phyloP scores from a whole-genome alignment of 2,113 vertebrate genomes.

The Talpa occidentalis region DNA sequence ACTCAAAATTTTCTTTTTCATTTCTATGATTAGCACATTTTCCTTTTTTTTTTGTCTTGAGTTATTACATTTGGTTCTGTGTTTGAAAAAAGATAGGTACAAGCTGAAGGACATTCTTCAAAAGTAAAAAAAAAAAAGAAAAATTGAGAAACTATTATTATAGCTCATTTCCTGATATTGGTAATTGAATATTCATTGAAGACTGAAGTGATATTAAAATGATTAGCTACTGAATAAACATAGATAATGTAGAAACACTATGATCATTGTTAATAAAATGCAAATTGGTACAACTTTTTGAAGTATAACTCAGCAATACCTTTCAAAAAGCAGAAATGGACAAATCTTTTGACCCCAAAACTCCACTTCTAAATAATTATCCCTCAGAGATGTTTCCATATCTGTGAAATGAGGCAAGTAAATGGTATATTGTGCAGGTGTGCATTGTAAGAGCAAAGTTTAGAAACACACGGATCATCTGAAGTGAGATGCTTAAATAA shows the following conservation, averaged over 20 bases:
- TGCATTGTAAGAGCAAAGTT: neutral
- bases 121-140: constrained; percentile 50
- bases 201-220: constrained; percentile 21
- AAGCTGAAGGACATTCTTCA: neutral
- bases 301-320: neutral
- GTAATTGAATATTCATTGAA: constrained; percentile 35
- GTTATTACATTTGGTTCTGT: neutral
- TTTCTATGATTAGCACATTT: neutral
- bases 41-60: neutral
- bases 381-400: neutral
- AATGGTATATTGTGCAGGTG: neutral
- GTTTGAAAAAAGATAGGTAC: neutral
- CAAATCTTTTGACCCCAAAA: neutral
- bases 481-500: neutral
- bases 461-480: neutral
- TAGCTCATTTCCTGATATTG: neutral
- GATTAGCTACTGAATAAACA: neutral
- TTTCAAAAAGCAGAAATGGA: constrained; percentile 23
- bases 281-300: neutral
- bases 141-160: neutral
- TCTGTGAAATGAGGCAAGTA: constrained; percentile 36
- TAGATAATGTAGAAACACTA: neutral
- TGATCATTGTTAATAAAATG: neutral
- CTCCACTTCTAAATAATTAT: constrained; percentile 22
- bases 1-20: neutral